These are phyloP conservation scores for Mola mola DNA, from an alignment of 2,113 vertebrate genomes.

Conservation along the genomic window DNA sequence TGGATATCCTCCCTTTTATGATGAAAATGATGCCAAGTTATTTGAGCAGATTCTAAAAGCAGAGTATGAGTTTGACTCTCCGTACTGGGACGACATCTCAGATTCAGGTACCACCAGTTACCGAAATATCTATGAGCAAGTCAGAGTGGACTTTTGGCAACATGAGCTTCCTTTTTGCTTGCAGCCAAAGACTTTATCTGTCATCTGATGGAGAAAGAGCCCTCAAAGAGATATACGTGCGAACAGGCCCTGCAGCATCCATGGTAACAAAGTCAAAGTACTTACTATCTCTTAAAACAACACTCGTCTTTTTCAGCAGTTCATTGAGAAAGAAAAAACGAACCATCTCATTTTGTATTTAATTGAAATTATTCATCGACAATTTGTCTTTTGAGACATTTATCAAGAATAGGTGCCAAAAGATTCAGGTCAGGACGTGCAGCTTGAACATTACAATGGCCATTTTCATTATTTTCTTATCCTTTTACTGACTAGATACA, in stretches of 20 bases:
- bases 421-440: no score
- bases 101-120: slow-evolving; percentile 87
- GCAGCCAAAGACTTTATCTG: slow-evolving; percentile 97
- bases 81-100: slow-evolving; percentile 99
- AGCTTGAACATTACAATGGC: no score
- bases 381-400: no score
- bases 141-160: neutral
- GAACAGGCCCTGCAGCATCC: slow-evolving; percentile 97
- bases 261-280: slow-evolving; percentile 87
- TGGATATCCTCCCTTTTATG: slow-evolving; percentile 97
- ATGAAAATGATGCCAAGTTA: slow-evolving; percentile 95
- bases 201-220: slow-evolving; percentile 97
- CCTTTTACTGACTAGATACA: no score
- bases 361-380: no score
- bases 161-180: slow-evolving; percentile 12
- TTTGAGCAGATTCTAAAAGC: slow-evolving; percentile 98
- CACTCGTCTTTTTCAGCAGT: no score
- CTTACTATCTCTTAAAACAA: no score
- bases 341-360: no score
- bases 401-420: no score
- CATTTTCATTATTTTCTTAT: no score
- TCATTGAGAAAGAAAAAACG: no score
- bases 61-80: slow-evolving; percentile 97
- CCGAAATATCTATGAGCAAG: neutral
- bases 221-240: slow-evolving; percentile 91